A percentile compares a stretch with the other conserved stretches of the same genome.
phyloP scores from a whole-genome alignment of 2,797 vertebrate species.

The Dendrocincla tyrannina region DNA sequence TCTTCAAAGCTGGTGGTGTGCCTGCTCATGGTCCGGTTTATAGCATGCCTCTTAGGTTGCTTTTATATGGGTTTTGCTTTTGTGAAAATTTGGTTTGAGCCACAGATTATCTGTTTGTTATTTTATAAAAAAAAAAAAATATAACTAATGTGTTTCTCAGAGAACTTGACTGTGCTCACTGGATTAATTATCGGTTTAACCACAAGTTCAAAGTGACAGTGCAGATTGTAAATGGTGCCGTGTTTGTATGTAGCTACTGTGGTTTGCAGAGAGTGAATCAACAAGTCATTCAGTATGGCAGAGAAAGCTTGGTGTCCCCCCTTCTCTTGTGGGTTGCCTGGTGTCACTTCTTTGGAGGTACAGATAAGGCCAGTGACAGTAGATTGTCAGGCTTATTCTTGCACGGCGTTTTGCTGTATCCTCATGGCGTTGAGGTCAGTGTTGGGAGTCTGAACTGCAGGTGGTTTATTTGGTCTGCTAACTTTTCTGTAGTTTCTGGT shows the following conservation, averaged over 20 bases:
- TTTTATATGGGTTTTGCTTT: not conserved
- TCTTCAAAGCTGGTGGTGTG: not conserved
- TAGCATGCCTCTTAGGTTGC: not conserved
- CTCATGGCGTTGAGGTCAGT: not conserved
- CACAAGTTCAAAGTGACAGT: not conserved
- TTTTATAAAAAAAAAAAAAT: not conserved
- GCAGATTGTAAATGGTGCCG: not conserved
- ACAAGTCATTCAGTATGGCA: not conserved
- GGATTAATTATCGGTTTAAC: not conserved
- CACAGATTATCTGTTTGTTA: not conserved
- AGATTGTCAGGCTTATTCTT: not conserved
- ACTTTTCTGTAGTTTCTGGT: not conserved
- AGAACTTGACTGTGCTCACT: not conserved
- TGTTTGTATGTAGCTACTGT: not conserved
- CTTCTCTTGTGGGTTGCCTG: not conserved
- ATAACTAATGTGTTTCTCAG: not conserved
- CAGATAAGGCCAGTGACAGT: too few species aligned
- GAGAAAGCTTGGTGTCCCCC: not conserved
- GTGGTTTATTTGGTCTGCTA: not conserved
- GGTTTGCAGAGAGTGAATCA: not conserved
- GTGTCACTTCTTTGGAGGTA: not conserved
- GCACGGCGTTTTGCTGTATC: not conserved
- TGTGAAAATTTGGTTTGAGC: not conserved
- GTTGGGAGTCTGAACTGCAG: not conserved
- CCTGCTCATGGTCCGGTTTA: not conserved